These are phyloP conservation scores for Balaeniceps rex DNA, from an alignment of 2,113 vertebrate species.

Conservation along the genomic window DNA sequence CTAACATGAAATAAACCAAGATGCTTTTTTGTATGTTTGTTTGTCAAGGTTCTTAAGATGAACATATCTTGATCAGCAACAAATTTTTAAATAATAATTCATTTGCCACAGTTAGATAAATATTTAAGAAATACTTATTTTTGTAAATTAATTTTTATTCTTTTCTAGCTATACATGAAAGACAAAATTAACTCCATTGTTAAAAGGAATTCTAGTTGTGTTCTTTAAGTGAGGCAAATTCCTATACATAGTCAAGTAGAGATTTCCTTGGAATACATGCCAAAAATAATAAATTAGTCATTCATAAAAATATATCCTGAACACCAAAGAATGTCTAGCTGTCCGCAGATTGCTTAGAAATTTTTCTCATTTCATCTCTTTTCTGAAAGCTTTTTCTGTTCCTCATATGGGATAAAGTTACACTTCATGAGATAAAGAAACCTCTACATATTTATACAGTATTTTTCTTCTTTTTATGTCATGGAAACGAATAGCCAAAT, in stretches of 20 bases:
- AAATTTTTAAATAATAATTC: background rate
- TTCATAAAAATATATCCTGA: background rate
- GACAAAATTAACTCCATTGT: background rate
- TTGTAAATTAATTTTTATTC: background rate
- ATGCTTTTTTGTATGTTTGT: background rate
- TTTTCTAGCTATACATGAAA: background rate
- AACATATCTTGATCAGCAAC: background rate
- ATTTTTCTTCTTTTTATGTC: constrained; percentile 21
- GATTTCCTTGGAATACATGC: background rate
- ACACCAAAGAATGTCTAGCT: background rate
- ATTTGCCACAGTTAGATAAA: background rate
- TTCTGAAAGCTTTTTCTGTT: constrained; percentile 20
- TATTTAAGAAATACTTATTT: background rate
- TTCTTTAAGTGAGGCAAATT: background rate
- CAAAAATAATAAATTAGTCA: background rate
- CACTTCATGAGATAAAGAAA: background rate
- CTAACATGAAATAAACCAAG: background rate
- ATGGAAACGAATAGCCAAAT: background rate
- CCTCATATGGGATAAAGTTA: background rate
- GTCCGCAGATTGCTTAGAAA: background rate
- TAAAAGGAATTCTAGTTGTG: background rate
- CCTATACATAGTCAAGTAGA: background rate
- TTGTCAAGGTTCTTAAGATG: background rate
- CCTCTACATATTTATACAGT: background rate
- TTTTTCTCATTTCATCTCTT: background rate